Percentiles rank a stretch among this genome's conserved stretches.
Evolutionary conservation across 2,797 vertebrate genomes (phyloP).

Genomic region (Dallia pectoralis): DNA sequence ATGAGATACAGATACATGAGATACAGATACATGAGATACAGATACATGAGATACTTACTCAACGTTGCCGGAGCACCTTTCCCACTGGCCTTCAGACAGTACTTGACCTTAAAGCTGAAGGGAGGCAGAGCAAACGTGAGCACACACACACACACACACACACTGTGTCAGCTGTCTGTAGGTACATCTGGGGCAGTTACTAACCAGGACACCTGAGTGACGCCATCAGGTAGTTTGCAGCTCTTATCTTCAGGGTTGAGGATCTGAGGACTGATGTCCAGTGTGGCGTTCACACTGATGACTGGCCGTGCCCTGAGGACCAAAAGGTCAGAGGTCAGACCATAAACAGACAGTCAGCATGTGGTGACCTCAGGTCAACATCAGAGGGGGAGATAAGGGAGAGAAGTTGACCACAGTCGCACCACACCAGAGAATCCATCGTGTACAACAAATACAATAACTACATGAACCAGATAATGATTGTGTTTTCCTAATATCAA

Average conservation of each 20-base stretch:
- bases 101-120: constrained; percentile 77
- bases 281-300: constrained; percentile 85
- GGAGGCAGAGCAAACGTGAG: not conserved
- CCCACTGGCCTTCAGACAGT: constrained; percentile 79
- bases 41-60: constrained; percentile 65
- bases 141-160: not conserved
- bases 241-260: constrained; percentile 89
- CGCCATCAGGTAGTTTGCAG: constrained; percentile 71
- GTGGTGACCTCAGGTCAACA: not conserved
- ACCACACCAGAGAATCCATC: not conserved
- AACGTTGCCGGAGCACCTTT: constrained; percentile 71
- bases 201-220: constrained; percentile 86
- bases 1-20: too few relatives aligned
- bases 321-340: not conserved
- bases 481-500: too few relatives aligned
- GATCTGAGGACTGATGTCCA: constrained; percentile 90
- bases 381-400: not conserved
- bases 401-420: not conserved
- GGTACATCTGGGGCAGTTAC: too few relatives aligned
- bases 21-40: too few relatives aligned
- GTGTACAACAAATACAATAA: not conserved
- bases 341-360: not conserved
- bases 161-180: too few relatives aligned
- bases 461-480: too few relatives aligned
- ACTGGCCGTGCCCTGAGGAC: constrained; percentile 86